Percentiles rank a stretch among this genome's conserved stretches.
phyloP scores from a whole-genome alignment of 2,888 invertebrate genomes.

The Xestia rhomboidea region DNA sequence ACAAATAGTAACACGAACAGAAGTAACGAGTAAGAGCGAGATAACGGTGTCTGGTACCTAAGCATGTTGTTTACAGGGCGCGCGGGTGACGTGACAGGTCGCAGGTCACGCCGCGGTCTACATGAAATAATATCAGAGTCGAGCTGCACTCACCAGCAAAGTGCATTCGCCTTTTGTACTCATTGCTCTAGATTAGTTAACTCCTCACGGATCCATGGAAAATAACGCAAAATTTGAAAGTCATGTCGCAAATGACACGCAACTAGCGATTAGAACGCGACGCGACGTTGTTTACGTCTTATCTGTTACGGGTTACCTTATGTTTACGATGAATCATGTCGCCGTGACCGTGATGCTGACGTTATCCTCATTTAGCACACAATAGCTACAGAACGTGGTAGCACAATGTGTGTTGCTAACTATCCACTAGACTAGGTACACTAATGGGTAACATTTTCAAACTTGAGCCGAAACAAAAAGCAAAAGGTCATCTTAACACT shows the following conservation, averaged over 20 bases:
- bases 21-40: constrained; percentile 44
- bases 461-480: constrained; percentile 16
- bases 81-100: constrained; percentile 25
- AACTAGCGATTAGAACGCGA: constrained; percentile 5
- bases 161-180: constrained; percentile 48
- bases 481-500: constrained; percentile 12
- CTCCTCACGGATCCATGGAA: constrained; percentile 2
- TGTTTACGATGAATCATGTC: constrained; percentile 50
- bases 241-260: constrained; percentile 13
- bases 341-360: constrained; percentile 44
- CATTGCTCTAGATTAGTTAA: neutral
- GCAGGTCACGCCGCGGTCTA: constrained; percentile 45
- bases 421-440: constrained; percentile 1
- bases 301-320: constrained; percentile 39
- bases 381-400: constrained; percentile 30
- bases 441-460: constrained; percentile 1
- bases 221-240: constrained; percentile 11
- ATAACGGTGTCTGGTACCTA: constrained; percentile 56
- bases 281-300: constrained; percentile 31
- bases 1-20: constrained; percentile 41
- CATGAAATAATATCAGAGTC: constrained; percentile 51
- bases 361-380: constrained; percentile 49
- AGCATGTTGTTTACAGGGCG: constrained; percentile 46
- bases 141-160: constrained; percentile 59
- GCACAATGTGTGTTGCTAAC: constrained; percentile 33